A percentile compares a stretch with the other conserved stretches of the same genome.
phyloP scores from a whole-genome alignment of 2,888 invertebrate species.

The Cremastinae sp. region DNA sequence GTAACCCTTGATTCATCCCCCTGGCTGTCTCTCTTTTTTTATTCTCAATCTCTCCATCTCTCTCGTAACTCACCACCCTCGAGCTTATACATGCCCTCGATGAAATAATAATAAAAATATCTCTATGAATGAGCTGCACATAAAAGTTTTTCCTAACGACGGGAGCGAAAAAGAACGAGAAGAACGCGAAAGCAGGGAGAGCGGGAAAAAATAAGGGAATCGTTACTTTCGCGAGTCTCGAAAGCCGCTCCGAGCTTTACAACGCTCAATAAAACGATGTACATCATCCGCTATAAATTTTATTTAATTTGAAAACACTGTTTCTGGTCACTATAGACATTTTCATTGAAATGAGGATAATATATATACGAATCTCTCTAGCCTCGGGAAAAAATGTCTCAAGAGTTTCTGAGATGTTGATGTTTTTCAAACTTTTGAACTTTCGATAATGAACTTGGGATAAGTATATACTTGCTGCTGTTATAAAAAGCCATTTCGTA shows the following conservation, averaged over 20 bases:
- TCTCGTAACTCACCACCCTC: conserved; percentile 42
- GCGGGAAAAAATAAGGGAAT: conserved; percentile 1
- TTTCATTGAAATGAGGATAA: conserved; percentile 2
- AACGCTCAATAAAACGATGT: conserved; percentile 25
- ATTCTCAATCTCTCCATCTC: conserved; percentile 5
- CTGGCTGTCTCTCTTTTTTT: conserved; percentile 9
- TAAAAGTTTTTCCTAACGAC: conserved; percentile 21
- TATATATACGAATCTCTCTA: too few species aligned
- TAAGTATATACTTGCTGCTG: too few species aligned
- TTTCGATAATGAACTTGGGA: too few species aligned
- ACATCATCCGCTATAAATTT: neutral
- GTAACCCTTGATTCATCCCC: conserved; percentile 45
- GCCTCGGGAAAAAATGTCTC: too few species aligned
- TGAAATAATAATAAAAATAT: conserved; percentile 55
- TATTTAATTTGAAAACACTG: neutral
- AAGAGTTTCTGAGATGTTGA: too few species aligned
- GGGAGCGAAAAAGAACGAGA: conserved; percentile 4
- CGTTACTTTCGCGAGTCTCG: conserved; percentile 25
- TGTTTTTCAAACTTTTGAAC: too few species aligned
- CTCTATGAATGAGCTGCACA: conserved; percentile 23
- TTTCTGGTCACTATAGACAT: neutral
- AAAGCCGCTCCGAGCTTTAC: conserved; percentile 15
- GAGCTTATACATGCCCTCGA: conserved; percentile 23
- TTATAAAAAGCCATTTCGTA: too few species aligned
- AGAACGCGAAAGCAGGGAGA: neutral